Evolutionary conservation across 1,140 invertebrate genomes (phyloP).

Genomic region (Zelostemma sp.): DNA sequence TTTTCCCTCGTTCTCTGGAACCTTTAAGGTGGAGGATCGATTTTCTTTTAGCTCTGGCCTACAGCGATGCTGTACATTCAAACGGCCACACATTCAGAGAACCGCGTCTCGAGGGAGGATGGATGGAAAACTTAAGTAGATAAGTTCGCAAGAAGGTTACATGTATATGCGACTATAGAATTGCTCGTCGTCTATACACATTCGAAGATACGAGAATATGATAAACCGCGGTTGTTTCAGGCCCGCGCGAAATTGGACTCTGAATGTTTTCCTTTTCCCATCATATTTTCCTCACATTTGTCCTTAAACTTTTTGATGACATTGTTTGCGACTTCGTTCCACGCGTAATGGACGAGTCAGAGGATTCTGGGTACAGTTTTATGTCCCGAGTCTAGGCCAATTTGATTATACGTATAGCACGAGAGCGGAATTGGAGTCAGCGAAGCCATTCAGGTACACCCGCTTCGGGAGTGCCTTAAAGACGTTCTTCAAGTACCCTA

Average conservation of each 20-base stretch:
- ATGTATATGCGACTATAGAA: slow-evolving; percentile 13
- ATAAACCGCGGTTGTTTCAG: slow-evolving; percentile 30
- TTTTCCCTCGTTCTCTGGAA: slow-evolving; percentile 13
- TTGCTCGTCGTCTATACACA: slow-evolving; percentile 22
- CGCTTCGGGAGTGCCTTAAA: background rate
- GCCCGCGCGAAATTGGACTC: slow-evolving; percentile 27
- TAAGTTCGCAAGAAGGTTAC: slow-evolving; percentile 36
- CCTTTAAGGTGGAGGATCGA: slow-evolving; percentile 20
- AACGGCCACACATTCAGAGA: slow-evolving; percentile 8
- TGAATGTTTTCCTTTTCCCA: background rate
- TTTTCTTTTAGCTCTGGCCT: slow-evolving; percentile 38
- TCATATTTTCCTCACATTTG: slow-evolving; percentile 19
- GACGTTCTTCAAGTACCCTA: slow-evolving; percentile 1
- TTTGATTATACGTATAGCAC: slow-evolving; percentile 2
- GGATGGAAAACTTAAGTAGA: slow-evolving; percentile 34
- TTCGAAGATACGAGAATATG: slow-evolving; percentile 25
- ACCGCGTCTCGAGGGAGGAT: slow-evolving; percentile 17
- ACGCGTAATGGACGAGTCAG: background rate
- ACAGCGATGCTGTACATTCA: slow-evolving; percentile 16
- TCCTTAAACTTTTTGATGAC: background rate
- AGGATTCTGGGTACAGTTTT: background rate
- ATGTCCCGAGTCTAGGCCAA: slow-evolving; percentile 1
- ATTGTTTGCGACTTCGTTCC: background rate
- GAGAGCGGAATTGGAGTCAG: background rate
- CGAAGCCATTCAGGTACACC: background rate